Evolutionary conservation across 2,888 invertebrate species (phyloP).

Genomic region (Aphelenchoides bicaudatus): DNA sequence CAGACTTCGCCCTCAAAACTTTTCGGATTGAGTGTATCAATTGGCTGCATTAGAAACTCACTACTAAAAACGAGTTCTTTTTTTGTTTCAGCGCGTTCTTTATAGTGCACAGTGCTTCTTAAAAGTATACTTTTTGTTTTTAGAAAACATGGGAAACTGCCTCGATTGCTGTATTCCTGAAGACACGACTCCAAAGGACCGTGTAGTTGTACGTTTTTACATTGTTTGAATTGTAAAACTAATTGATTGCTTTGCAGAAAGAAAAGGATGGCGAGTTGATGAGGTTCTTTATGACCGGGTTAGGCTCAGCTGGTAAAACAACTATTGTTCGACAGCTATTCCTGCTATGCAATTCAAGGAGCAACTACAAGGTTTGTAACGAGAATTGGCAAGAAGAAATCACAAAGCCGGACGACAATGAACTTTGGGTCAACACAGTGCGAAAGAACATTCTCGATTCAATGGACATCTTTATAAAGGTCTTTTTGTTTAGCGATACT

Average conservation of each 20-base stretch:
- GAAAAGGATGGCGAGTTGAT: slow-evolving; percentile 35
- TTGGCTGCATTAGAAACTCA: too few relatives aligned
- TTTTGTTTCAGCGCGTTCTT: too few relatives aligned
- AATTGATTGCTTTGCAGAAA: slow-evolving; percentile 8
- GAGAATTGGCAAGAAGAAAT: slow-evolving; percentile 31
- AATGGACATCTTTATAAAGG: slow-evolving; percentile 37
- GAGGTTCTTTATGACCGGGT: slow-evolving; percentile 56
- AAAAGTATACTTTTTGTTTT: too few relatives aligned
- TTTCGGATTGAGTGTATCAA: too few relatives aligned
- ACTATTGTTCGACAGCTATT: slow-evolving; percentile 53
- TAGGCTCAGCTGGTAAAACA: slow-evolving; percentile 57
- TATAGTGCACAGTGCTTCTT: too few relatives aligned
- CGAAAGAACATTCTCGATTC: slow-evolving; percentile 38
- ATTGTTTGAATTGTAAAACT: slow-evolving; percentile 20
- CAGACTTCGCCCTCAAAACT: too few relatives aligned
- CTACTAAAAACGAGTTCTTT: too few relatives aligned
- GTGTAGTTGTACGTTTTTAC: slow-evolving; percentile 21
- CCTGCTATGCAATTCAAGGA: slow-evolving; percentile 42
- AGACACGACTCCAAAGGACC: slow-evolving; percentile 19
- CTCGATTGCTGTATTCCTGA: slow-evolving; percentile 4
- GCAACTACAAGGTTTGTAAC: slow-evolving; percentile 46
- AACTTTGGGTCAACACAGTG: slow-evolving; percentile 31
- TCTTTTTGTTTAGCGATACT: slow-evolving; percentile 8
- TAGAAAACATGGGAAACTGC: slow-evolving; percentile 11
- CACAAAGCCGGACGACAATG: slow-evolving; percentile 26